phyloP scores from a whole-genome alignment of 2,113 vertebrate species.

The Elaphurus davidianus region DNA sequence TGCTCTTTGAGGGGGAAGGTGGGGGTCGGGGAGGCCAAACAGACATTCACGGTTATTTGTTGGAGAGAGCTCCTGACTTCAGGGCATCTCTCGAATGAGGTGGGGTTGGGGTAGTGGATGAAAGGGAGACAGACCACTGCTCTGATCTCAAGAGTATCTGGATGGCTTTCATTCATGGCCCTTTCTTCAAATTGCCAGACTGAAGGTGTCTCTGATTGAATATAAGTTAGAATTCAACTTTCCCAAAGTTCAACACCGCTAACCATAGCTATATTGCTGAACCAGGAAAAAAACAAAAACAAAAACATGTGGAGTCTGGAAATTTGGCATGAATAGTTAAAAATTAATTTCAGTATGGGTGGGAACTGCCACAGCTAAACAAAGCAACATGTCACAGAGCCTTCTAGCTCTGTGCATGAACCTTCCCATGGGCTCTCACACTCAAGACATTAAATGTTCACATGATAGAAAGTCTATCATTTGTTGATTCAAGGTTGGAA shows the following conservation, averaged over 20 bases:
- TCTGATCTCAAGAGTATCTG: not conserved
- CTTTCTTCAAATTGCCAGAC: not conserved
- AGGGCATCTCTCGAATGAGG: not conserved
- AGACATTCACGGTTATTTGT: not conserved
- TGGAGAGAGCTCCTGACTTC: not conserved
- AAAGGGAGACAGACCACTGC: not conserved
- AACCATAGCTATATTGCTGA: not conserved
- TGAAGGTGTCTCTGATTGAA: not conserved
- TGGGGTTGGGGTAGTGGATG: not conserved
- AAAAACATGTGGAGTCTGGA: not conserved
- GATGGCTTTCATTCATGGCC: no score
- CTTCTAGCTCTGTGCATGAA: not conserved
- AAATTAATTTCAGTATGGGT: not conserved
- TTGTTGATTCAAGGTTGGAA: not conserved
- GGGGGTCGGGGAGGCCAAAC: not conserved
- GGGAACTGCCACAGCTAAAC: not conserved
- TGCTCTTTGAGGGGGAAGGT: not conserved
- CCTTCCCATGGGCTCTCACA: not conserved
- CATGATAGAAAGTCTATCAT: no score
- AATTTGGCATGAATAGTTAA: not conserved
- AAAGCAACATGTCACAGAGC: not conserved
- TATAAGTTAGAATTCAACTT: not conserved
- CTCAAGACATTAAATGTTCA: not conserved
- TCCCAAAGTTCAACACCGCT: not conserved
- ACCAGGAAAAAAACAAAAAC: not conserved